Evolutionary conservation across 1,140 invertebrate genomes (phyloP).

Genomic region (Triops cancriformis): DNA sequence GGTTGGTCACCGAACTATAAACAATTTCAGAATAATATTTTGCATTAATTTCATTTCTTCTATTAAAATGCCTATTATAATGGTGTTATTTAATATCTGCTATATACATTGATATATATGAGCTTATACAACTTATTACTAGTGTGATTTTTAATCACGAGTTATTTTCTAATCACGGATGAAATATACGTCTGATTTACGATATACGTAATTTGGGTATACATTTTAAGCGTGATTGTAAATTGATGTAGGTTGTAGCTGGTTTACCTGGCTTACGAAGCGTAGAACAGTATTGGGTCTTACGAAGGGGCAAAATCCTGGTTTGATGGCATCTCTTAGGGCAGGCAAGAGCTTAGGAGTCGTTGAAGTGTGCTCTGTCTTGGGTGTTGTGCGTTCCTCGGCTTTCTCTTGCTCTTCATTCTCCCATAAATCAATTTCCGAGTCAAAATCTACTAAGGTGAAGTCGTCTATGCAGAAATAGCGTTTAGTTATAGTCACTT

Average conservation of each 20-base stretch:
- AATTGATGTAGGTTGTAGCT: background rate
- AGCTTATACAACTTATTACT: too few species aligned
- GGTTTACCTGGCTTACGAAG: constrained; percentile 24
- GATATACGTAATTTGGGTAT: too few species aligned
- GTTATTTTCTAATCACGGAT: background rate
- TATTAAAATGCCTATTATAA: too few species aligned
- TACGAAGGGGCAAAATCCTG: constrained; percentile 30
- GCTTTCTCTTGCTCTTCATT: constrained; percentile 1
- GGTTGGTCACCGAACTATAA: constrained; percentile 18
- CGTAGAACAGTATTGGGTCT: constrained; percentile 22
- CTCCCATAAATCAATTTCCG: background rate
- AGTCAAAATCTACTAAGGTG: background rate
- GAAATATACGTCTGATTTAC: too few species aligned
- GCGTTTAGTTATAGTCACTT: background rate
- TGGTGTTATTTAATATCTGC: too few species aligned
- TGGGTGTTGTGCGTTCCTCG: background rate
- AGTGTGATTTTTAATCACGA: background rate
- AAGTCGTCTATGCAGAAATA: background rate
- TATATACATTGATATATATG: too few species aligned
- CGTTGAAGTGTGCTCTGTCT: background rate
- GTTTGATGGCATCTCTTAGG: constrained; percentile 29
- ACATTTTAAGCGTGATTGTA: background rate
- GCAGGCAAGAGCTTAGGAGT: constrained; percentile 16
- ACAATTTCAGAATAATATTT: background rate
- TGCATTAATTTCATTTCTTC: too few species aligned